Evolutionary conservation across 2,888 invertebrate genomes (phyloP).

Genomic region (Omphaloscelis lunosa): DNA sequence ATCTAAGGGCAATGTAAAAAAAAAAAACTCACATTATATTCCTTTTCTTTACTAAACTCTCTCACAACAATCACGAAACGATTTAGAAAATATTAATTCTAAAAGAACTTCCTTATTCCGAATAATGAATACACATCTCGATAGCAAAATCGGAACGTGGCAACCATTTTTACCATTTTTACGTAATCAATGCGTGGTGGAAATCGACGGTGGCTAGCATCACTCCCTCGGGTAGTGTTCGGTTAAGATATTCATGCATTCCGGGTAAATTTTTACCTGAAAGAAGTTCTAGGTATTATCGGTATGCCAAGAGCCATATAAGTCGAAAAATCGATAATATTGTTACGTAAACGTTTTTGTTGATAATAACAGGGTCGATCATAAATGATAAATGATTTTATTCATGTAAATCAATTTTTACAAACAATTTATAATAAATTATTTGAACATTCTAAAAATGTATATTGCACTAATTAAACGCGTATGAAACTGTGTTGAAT

Average conservation of each 20-base stretch:
- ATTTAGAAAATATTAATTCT: conserved; percentile 34
- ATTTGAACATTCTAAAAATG: no score
- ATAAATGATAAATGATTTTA: no score
- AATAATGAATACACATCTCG: conserved; percentile 53
- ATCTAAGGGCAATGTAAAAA: background rate
- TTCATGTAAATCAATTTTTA: no score
- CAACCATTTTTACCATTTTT: conserved; percentile 55
- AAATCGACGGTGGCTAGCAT: conserved; percentile 49
- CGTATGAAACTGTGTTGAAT: no score
- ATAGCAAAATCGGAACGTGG: conserved; percentile 45
- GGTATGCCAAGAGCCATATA: conserved; percentile 27
- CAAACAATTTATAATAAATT: no score
- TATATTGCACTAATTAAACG: background rate
- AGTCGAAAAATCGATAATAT: conserved; percentile 23
- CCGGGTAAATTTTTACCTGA: conserved; percentile 53
- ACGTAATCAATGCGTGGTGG: conserved; percentile 64
- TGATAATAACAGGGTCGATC: background rate
- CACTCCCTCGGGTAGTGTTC: conserved; percentile 58
- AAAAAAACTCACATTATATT: background rate
- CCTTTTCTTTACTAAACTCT: background rate
- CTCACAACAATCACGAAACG: conserved; percentile 20
- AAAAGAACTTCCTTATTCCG: conserved; percentile 18
- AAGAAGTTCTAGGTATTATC: conserved; percentile 39
- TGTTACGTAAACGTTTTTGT: background rate
- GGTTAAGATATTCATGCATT: conserved; percentile 70